A percentile compares a stretch with the other conserved stretches of the same genome.
These are phyloP conservation scores for Huso huso DNA, from an alignment of 2,797 vertebrate genomes.

Conservation along the genomic window DNA sequence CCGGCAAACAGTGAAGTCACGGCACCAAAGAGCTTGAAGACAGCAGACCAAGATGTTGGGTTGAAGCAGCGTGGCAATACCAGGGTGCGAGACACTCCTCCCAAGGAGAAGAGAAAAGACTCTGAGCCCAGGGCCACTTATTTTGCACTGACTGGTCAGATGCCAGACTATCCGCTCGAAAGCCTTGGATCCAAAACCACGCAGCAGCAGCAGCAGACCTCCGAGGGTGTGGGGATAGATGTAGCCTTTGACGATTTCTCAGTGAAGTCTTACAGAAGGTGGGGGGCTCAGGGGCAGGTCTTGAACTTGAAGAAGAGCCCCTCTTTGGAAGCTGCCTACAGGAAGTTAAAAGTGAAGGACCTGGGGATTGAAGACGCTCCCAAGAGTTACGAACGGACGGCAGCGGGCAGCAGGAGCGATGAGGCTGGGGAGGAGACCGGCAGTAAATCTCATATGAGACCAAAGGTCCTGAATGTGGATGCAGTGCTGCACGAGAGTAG, in stretches of 20 bases:
- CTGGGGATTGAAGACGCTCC: slow-evolving; percentile 9
- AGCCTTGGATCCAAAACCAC: slow-evolving; percentile 25
- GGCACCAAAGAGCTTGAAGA: slow-evolving; percentile 53
- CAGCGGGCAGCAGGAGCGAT: slow-evolving; percentile 33
- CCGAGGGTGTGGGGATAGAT: not conserved
- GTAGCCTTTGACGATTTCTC: slow-evolving; percentile 37
- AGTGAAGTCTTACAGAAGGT: slow-evolving; percentile 25
- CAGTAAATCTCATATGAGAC: slow-evolving; percentile 40
- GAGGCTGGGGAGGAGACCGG: not conserved
- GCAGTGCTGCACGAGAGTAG: slow-evolving; percentile 20
- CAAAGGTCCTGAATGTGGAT: slow-evolving; percentile 58
- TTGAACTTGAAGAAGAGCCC: slow-evolving; percentile 39
- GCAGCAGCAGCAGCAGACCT: slow-evolving; percentile 17
- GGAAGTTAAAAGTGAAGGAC: slow-evolving; percentile 11
- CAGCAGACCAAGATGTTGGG: slow-evolving; percentile 44
- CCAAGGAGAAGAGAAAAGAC: slow-evolving; percentile 37
- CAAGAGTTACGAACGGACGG: slow-evolving; percentile 25
- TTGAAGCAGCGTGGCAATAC: too few relatives aligned
- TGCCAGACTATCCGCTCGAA: slow-evolving; percentile 40
- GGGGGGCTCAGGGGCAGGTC: slow-evolving; percentile 34
- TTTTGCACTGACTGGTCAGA: slow-evolving; percentile 79
- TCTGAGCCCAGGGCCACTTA: slow-evolving; percentile 70
- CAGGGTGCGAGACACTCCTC: too few relatives aligned
- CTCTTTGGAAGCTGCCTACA: slow-evolving; percentile 41
- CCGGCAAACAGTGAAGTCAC: slow-evolving; percentile 25